These are phyloP conservation scores for Fregetta grallaria DNA, from an alignment of 2,113 vertebrate genomes.

Conservation along the genomic window DNA sequence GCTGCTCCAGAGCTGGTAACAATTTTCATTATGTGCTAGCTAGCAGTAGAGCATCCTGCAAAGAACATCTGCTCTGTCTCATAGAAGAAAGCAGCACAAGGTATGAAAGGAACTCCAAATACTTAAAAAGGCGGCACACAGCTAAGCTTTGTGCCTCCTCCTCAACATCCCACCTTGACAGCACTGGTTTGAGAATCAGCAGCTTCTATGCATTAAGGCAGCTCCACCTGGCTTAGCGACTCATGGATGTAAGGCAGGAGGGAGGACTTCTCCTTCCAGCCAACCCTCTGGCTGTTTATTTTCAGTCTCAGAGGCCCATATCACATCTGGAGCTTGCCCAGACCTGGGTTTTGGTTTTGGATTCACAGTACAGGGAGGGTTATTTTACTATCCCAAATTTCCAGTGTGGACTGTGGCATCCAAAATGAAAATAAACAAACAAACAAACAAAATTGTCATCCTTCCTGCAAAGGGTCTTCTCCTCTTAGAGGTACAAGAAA, in stretches of 20 bases:
- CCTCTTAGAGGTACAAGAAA: background rate
- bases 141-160: background rate
- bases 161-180: background rate
- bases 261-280: background rate
- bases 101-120: conserved; percentile 16
- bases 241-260: background rate
- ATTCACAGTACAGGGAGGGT: background rate
- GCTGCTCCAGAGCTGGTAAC: background rate
- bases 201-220: background rate
- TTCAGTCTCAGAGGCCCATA: background rate
- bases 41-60: background rate
- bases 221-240: background rate
- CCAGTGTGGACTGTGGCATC: background rate
- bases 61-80: background rate
- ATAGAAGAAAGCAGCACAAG: background rate
- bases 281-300: conserved; percentile 1
- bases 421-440: background rate
- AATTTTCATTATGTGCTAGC: conserved; percentile 4
- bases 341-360: conserved; percentile 23
- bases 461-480: background rate
- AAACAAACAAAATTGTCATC: background rate
- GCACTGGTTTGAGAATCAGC: background rate
- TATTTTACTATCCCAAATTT: background rate
- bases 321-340: background rate
- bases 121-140: background rate